Percentiles rank a stretch among this genome's conserved stretches.
Evolutionary conservation across 2,888 invertebrate genomes (phyloP).

Genomic region (Oconnorella tubifera): DNA sequence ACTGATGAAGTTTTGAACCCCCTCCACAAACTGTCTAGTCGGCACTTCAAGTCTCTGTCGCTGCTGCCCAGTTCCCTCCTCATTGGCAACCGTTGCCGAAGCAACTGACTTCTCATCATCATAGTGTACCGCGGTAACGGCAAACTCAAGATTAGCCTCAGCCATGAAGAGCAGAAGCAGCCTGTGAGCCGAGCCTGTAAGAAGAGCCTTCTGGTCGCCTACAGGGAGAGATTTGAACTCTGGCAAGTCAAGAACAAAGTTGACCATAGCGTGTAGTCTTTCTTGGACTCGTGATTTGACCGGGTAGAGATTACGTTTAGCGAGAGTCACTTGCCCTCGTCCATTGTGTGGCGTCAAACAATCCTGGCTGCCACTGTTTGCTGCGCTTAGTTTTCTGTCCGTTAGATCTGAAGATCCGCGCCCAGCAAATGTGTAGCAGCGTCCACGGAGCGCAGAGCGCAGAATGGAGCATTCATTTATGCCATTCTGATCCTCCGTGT

Average conservation of each 20-base stretch:
- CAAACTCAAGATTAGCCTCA: not conserved
- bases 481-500: not conserved
- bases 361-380: not conserved
- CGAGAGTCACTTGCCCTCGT: not conserved
- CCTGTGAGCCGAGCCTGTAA: not conserved
- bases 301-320: not conserved
- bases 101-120: not conserved
- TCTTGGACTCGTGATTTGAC: not conserved
- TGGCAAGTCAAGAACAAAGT: not conserved
- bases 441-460: not conserved
- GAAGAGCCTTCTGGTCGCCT: not conserved
- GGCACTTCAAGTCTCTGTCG: not conserved
- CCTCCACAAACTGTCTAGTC: slow-evolving; percentile 50
- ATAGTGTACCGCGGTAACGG: not conserved
- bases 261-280: not conserved
- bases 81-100: too few relatives aligned
- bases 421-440: not conserved
- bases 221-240: not conserved
- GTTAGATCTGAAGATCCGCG: too few relatives aligned
- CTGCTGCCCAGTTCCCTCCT: not conserved
- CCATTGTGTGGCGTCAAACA: not conserved
- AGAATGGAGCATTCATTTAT: too few relatives aligned
- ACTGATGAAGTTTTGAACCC: slow-evolving; percentile 48
- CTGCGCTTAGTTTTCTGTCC: too few relatives aligned
- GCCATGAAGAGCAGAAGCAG: not conserved